These are phyloP conservation scores for Holcopasites calliopsidis DNA, from an alignment of 1,140 invertebrate genomes.

Conservation along the genomic window DNA sequence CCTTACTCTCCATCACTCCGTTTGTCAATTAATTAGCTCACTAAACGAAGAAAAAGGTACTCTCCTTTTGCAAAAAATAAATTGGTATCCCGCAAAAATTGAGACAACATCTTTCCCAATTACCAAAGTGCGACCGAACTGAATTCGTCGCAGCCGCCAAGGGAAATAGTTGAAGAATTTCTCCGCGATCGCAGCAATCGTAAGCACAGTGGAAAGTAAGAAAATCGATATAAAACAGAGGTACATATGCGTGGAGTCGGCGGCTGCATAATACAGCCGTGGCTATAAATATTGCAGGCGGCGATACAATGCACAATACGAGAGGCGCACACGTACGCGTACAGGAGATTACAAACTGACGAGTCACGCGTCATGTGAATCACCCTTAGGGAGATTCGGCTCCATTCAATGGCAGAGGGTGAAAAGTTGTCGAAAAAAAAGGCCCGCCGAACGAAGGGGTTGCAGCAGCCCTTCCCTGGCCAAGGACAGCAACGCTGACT, in stretches of 20 bases:
- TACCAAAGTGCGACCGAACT: no score
- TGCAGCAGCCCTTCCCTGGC: constrained; percentile 6
- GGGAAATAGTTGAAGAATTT: neutral
- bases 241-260: neutral
- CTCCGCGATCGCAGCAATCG: neutral
- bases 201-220: neutral
- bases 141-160: no score
- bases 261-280: constrained; percentile 13
- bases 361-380: constrained; percentile 48
- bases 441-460: constrained; percentile 37
- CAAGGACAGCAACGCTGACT: neutral
- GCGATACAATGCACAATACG: constrained; percentile 19
- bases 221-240: constrained; percentile 32
- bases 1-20: no score
- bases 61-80: no score
- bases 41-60: no score
- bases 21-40: no score
- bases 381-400: constrained; percentile 53
- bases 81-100: no score
- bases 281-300: constrained; percentile 24
- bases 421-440: constrained; percentile 36
- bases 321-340: neutral
- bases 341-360: constrained; percentile 9
- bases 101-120: no score
- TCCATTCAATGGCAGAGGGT: constrained; percentile 25